Evolutionary conservation across 1,140 invertebrate species (phyloP).

Genomic region (Rhopalosiphum padi): DNA sequence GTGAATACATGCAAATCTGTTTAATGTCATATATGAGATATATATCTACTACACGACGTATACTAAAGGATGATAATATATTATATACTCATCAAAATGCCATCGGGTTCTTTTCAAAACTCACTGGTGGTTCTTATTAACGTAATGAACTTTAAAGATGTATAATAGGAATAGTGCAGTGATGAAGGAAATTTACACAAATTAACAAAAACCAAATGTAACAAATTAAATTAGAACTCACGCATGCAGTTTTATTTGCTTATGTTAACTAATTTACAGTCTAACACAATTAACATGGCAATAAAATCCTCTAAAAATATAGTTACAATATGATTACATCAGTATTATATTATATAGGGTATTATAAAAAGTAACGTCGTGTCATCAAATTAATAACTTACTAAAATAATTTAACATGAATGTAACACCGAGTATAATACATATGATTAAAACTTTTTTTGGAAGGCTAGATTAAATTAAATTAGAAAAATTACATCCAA

Average conservation of each 20-base stretch:
- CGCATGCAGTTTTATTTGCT: constrained; percentile 2
- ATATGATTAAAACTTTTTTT: not conserved
- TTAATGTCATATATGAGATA: not conserved
- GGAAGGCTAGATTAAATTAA: not conserved
- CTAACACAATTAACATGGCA: not conserved
- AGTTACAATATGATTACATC: not conserved
- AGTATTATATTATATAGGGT: not conserved
- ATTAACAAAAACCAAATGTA: constrained; percentile 36
- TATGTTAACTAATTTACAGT: constrained; percentile 21
- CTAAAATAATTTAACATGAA: not conserved
- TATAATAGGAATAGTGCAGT: not conserved
- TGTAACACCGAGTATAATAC: not conserved
- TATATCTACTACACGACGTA: not conserved
- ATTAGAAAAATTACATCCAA: not conserved
- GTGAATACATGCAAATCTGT: not conserved
- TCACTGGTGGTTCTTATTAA: not conserved
- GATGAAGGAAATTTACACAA: not conserved
- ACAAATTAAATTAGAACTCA: constrained; percentile 15
- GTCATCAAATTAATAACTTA: not conserved
- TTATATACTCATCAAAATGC: not conserved
- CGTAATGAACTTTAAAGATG: not conserved
- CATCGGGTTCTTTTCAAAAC: not conserved
- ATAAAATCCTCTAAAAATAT: constrained; percentile 31
- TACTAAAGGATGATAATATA: not conserved
- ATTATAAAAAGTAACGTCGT: not conserved